phyloP scores from a whole-genome alignment of 2,888 invertebrate genomes.

The Harmothoe impar region DNA sequence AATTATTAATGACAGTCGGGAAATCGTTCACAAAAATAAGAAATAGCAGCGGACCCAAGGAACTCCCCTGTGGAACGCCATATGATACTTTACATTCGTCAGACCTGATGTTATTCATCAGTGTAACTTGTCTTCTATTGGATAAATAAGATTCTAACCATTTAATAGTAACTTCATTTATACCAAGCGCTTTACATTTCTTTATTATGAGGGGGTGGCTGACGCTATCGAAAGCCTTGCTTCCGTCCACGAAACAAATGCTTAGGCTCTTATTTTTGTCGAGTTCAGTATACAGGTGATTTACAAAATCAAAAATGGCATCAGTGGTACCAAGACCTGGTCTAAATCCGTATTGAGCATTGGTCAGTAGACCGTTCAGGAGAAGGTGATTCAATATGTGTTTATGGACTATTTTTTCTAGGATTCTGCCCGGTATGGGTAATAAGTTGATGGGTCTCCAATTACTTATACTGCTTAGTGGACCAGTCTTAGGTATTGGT shows the following conservation, averaged over 20 bases:
- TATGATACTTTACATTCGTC: too few species aligned
- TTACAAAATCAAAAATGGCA: background rate
- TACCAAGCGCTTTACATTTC: too few species aligned
- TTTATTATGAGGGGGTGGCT: too few species aligned
- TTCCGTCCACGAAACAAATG: too few species aligned
- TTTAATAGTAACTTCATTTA: too few species aligned
- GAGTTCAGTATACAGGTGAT: too few species aligned
- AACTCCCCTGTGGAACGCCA: background rate
- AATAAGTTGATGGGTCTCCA: background rate
- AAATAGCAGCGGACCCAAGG: background rate
- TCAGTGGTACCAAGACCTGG: background rate
- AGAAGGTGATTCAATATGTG: background rate
- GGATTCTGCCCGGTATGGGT: background rate
- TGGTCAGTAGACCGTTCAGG: background rate
- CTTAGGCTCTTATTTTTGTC: too few species aligned
- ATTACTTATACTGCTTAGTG: background rate
- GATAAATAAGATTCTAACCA: too few species aligned
- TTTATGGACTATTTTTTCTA: background rate
- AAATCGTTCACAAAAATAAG: background rate
- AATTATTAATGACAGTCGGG: too few species aligned
- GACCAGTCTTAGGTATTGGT: background rate
- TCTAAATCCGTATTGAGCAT: background rate
- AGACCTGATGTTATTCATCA: too few species aligned
- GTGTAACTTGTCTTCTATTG: too few species aligned
- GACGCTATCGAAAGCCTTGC: too few species aligned